Conservation (phyloP, 2,888 invertebrate species). For the Dorcus parallelipipedus region DNA sequence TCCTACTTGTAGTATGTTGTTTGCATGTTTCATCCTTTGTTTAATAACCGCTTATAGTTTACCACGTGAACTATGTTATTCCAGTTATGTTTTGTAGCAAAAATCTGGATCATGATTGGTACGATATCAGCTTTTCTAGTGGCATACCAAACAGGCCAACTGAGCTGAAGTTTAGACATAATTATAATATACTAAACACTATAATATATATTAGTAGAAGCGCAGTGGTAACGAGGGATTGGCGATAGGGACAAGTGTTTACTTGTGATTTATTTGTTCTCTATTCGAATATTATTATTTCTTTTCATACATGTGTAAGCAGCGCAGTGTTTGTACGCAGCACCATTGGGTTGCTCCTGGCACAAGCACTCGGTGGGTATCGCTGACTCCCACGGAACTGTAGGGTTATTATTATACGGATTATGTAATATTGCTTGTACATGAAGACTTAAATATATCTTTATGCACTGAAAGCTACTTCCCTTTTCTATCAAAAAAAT, state of each 20-base stretch:
- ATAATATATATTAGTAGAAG: conserved; percentile 44
- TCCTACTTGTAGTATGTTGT: conserved; percentile 41
- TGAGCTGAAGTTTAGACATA: conserved; percentile 39
- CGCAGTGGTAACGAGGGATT: conserved; percentile 47
- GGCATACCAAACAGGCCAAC: conserved; percentile 28
- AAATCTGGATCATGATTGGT: conserved; percentile 31
- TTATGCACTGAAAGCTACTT: conserved; percentile 59
- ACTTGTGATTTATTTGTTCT: conserved; percentile 47
- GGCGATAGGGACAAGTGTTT: conserved; percentile 47
- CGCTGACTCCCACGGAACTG: conserved; percentile 44
- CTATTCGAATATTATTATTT: conserved; percentile 46
- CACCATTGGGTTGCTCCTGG: conserved; percentile 34
- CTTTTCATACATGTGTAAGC: conserved; percentile 43
- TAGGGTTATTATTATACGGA: conserved; percentile 55
- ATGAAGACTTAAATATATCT: conserved; percentile 75
- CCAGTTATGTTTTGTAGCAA: conserved; percentile 34
- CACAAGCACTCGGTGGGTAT: conserved; percentile 44
- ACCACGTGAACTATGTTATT: conserved; percentile 35
- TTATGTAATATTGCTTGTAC: conserved; percentile 72
- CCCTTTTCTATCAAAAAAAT: neutral
- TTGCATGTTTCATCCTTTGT: conserved; percentile 44
- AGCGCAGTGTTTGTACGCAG: conserved; percentile 41
- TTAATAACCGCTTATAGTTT: conserved; percentile 48
- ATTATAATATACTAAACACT: conserved; percentile 42
- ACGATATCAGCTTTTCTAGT: conserved; percentile 35